Evolutionary conservation across 2,888 invertebrate species (phyloP).

Genomic region (Sarcophaga variegata): DNA sequence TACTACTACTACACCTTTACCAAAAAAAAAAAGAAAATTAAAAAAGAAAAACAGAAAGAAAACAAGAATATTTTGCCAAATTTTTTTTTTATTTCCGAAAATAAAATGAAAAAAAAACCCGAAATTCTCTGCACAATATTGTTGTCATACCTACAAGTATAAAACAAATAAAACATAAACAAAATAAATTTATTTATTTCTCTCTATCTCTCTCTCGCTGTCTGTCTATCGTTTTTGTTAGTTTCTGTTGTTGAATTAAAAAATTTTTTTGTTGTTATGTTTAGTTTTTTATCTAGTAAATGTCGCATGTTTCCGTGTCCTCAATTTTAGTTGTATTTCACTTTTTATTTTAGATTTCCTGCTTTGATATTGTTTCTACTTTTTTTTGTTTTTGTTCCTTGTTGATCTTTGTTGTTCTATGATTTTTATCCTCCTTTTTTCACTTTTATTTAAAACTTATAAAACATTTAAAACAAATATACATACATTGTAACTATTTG

Average conservation of each 20-base stretch:
- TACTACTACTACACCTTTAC: neutral
- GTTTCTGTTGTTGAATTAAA: conserved; percentile 15
- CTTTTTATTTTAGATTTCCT: conserved; percentile 68
- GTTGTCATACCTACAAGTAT: conserved; percentile 65
- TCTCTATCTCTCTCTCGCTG: conserved; percentile 39
- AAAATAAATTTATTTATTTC: conserved; percentile 62
- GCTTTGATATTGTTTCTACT: conserved; percentile 59
- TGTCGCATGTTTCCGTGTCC: conserved; percentile 74
- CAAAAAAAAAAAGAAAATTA: conserved; percentile 5
- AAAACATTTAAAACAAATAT: conserved; percentile 57
- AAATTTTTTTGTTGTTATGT: conserved; percentile 44
- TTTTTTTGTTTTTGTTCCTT: conserved; percentile 11
- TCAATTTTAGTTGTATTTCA: conserved; percentile 69
- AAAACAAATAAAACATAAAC: conserved; percentile 46
- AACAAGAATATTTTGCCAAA: conserved; percentile 12
- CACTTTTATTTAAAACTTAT: conserved; percentile 55
- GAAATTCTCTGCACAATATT: conserved; percentile 47
- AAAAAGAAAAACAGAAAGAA: neutral
- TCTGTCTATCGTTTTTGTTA: neutral
- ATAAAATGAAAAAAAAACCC: neutral
- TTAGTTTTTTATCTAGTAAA: conserved; percentile 68
- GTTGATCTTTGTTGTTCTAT: conserved; percentile 30
- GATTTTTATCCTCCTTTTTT: conserved; percentile 59
- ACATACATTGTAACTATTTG: conserved; percentile 54
- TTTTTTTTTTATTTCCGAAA: conserved; percentile 9